Percentiles rank a stretch among this genome's conserved stretches.
phyloP scores from a whole-genome alignment of 35 echinoderm and acorn worm species.

The Heliocidaris tuberculata region DNA sequence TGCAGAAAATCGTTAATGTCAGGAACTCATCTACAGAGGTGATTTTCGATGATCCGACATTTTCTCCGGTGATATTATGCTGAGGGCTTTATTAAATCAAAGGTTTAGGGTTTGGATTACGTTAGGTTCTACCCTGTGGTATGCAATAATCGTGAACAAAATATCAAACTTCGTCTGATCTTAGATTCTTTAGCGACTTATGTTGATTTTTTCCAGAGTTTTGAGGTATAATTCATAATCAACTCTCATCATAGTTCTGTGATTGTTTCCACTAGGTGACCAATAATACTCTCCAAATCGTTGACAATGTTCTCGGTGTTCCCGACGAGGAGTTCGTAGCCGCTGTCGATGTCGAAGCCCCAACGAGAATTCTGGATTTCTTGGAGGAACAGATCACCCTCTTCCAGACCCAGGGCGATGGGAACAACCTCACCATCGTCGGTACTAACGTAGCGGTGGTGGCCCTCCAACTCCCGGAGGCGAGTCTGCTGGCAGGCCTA shows the following conservation, averaged over 20 bases:
- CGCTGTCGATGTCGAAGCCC: slow-evolving; percentile 30
- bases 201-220: too few species aligned
- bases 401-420: slow-evolving; percentile 28
- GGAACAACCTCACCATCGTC: slow-evolving; percentile 34
- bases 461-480: neutral
- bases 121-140: too few species aligned
- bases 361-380: neutral
- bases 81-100: too few species aligned
- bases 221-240: too few species aligned
- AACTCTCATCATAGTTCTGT: neutral
- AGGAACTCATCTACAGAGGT: slow-evolving; percentile 24
- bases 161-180: too few species aligned
- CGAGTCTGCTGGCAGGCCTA: neutral
- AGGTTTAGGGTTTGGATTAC: too few species aligned
- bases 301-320: slow-evolving; percentile 6
- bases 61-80: too few species aligned
- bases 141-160: too few species aligned
- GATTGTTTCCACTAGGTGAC: neutral
- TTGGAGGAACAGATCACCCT: slow-evolving; percentile 22
- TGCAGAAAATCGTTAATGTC: slow-evolving; percentile 4
- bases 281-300: neutral
- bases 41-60: neutral
- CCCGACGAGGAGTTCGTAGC: neutral
- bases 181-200: too few species aligned
- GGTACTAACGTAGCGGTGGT: neutral